Percentiles rank a stretch among this genome's conserved stretches.
Conservation (phyloP, 2,888 invertebrate species). For the Tetanocera ferruginea region DNA sequence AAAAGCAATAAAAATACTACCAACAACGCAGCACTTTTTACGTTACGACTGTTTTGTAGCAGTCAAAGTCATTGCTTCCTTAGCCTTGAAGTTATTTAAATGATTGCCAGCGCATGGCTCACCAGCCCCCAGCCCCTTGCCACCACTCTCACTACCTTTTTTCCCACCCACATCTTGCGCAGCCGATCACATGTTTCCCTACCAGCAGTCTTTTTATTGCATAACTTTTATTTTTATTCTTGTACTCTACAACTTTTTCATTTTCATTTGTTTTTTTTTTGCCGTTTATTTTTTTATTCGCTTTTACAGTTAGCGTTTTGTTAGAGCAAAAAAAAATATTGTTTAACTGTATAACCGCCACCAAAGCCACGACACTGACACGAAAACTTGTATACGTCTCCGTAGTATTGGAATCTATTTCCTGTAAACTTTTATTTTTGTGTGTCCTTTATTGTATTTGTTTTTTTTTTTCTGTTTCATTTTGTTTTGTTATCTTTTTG, state of each 20-base stretch:
- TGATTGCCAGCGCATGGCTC: neutral
- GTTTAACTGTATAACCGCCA: too few species aligned
- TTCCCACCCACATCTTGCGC: neutral
- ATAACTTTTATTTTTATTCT: conserved; percentile 6
- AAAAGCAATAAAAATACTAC: neutral
- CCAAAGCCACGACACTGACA: too few species aligned
- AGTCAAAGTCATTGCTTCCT: neutral
- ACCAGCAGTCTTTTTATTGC: neutral
- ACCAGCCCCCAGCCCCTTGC: neutral
- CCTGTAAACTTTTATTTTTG: too few species aligned
- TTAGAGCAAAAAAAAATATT: neutral
- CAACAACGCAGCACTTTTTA: neutral
- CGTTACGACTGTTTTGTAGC: neutral
- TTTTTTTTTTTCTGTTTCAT: neutral
- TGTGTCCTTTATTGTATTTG: neutral
- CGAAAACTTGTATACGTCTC: too few species aligned
- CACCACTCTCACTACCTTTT: neutral
- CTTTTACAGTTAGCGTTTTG: neutral
- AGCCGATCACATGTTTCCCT: neutral
- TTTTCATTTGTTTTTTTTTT: neutral
- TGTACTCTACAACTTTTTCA: neutral
- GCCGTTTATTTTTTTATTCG: neutral
- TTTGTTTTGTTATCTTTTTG: neutral
- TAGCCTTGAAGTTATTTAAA: neutral
- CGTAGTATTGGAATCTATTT: too few species aligned